phyloP scores from a whole-genome alignment of 2,113 vertebrate genomes.

The Xiphophorus hellerii region DNA sequence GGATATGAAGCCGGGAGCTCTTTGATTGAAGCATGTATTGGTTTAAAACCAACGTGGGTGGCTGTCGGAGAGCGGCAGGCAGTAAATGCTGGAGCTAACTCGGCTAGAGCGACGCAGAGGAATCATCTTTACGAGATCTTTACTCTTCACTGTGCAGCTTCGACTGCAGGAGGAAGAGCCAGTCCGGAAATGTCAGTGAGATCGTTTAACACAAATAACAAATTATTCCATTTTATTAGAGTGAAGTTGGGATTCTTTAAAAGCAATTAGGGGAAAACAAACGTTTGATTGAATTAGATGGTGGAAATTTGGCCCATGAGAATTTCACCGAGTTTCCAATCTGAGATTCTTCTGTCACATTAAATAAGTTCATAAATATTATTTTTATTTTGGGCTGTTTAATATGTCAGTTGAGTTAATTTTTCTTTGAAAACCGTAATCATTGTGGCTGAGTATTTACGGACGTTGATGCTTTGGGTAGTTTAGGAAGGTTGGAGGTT shows the following conservation, averaged over 20 bases:
- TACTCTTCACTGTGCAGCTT: not conserved
- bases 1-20: slow-evolving; percentile 6
- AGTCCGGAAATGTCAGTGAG: not conserved
- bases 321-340: not conserved
- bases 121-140: too few relatives aligned
- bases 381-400: too few relatives aligned
- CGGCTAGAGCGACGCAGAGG: not conserved
- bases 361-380: not conserved
- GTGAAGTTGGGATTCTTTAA: not conserved
- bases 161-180: not conserved
- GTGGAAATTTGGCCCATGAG: not conserved
- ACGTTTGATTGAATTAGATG: not conserved
- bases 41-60: slow-evolving; percentile 58
- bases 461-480: too few relatives aligned
- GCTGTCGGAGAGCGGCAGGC: slow-evolving; percentile 34
- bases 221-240: too few relatives aligned
- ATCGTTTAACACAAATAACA: not conserved
- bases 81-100: not conserved
- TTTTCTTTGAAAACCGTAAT: not conserved
- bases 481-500: too few relatives aligned
- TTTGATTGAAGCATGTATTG: slow-evolving; percentile 49
- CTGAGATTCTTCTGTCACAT: not conserved
- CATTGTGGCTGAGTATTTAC: too few relatives aligned
- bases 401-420: not conserved
- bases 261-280: too few relatives aligned